A percentile compares a stretch with the other conserved stretches of the same genome.
Conservation (phyloP, 2,113 vertebrate genomes). For the Cyprinodon tularosa region DNA sequence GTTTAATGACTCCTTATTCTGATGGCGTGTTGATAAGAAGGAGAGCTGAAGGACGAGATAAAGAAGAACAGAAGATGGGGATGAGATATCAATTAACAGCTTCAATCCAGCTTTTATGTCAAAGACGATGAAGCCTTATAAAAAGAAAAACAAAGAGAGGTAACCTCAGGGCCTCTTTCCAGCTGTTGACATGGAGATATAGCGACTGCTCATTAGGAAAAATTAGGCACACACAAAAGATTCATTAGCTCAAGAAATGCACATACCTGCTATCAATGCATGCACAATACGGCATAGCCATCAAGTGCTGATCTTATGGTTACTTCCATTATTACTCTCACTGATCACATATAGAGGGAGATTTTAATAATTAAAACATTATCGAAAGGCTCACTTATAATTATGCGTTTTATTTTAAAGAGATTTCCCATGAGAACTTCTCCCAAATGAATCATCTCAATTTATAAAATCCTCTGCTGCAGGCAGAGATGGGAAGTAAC, state of each 20-base stretch:
- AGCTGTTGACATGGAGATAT: slow-evolving; percentile 12
- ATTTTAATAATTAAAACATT: background rate
- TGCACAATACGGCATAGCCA: background rate
- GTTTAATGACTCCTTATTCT: slow-evolving; percentile 58
- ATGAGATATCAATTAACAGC: slow-evolving; percentile 60
- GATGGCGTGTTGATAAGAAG: slow-evolving; percentile 54
- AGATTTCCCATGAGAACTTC: too few species aligned
- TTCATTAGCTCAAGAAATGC: background rate
- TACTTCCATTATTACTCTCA: background rate
- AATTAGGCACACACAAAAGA: background rate
- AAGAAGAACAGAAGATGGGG: slow-evolving; percentile 50
- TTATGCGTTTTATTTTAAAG: too few species aligned
- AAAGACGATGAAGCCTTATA: slow-evolving; percentile 21
- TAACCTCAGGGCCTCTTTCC: slow-evolving; percentile 9
- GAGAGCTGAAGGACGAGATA: slow-evolving; percentile 50
- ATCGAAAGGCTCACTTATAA: background rate
- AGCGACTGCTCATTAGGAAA: background rate
- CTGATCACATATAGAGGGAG: background rate
- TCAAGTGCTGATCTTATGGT: background rate
- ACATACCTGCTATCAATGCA: background rate
- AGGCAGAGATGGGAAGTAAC: too few species aligned
- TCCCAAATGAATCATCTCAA: too few species aligned
- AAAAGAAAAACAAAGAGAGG: background rate
- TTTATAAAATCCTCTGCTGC: too few species aligned
- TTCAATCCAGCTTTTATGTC: slow-evolving; percentile 57